These are phyloP conservation scores for Scolanthus callimorphus DNA, from an alignment of 92 coral and sea anemone genomes.

Conservation along the genomic window DNA sequence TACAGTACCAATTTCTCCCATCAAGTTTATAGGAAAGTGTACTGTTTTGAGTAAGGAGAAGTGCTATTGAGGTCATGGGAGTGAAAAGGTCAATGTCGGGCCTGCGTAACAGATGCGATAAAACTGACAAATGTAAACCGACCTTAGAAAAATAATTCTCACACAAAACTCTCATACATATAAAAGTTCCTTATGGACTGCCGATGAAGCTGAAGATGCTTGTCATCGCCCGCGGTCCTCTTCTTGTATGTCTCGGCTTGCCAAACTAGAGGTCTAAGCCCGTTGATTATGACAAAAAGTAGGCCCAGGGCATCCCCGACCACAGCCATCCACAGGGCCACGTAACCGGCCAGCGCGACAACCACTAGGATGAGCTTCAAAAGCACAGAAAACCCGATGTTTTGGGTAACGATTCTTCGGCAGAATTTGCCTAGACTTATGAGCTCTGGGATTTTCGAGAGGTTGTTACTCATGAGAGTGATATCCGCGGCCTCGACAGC, in stretches of 20 bases:
- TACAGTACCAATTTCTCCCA: no score
- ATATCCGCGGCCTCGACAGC: conserved; percentile 99
- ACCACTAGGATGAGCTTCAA: conserved; percentile 76
- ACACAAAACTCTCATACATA: conserved; percentile 32
- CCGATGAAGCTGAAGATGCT: conserved; percentile 14
- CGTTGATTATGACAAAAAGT: conserved; percentile 75
- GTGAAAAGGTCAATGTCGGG: no score
- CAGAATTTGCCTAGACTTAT: conserved; percentile 78
- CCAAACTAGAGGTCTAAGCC: conserved; percentile 91
- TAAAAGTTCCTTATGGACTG: conserved; percentile 22
- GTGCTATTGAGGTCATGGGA: no score
- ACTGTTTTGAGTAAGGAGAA: no score
- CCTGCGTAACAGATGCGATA: no score
- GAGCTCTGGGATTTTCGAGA: conserved; percentile 91
- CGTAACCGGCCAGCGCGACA: conserved; percentile 78
- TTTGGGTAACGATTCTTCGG: conserved; percentile 63
- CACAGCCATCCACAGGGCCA: conserved; percentile 93
- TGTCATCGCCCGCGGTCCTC: conserved; percentile 21
- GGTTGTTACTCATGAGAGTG: conserved; percentile 93
- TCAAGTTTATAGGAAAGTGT: no score
- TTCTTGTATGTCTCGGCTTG: conserved; percentile 25
- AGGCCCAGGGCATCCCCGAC: conserved; percentile 86
- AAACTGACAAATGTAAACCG: no score
- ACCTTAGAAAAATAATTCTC: no score
- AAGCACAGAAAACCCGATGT: conserved; percentile 72